Evolutionary conservation across 2,113 vertebrate genomes (phyloP).

Genomic region (Atrichornis clamosus): DNA sequence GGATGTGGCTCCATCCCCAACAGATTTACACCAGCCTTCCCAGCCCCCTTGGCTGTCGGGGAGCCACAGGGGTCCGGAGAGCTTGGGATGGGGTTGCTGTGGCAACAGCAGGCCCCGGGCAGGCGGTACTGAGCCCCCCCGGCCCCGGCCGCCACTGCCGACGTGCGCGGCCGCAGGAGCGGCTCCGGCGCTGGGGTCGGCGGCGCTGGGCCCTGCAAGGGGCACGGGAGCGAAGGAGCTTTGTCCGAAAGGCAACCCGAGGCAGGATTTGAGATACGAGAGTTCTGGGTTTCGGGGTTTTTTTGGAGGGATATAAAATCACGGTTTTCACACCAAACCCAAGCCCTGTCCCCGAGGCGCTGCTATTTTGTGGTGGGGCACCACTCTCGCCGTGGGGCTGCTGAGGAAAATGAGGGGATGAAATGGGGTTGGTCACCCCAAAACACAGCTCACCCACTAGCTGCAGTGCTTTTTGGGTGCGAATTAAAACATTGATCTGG

Average conservation of each 20-base stretch:
- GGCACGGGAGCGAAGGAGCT: not conserved
- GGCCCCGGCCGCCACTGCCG: not conserved
- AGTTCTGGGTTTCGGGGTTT: fast-evolving
- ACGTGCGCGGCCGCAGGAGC: not conserved
- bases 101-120: not conserved
- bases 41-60: not conserved
- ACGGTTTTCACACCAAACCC: not conserved
- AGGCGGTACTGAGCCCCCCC: not conserved
- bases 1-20: not conserved
- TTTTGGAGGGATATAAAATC: not conserved
- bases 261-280: not conserved
- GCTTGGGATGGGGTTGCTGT: not conserved
- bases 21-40: not conserved
- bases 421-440: fast-evolving
- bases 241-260: not conserved
- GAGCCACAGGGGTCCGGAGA: not conserved
- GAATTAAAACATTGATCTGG: not conserved
- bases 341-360: fast-evolving
- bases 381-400: fast-evolving
- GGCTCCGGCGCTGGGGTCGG: not conserved
- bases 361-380: not conserved
- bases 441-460: not conserved
- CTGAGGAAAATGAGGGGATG: not conserved
- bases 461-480: not conserved
- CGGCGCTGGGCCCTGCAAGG: not conserved